Evolutionary conservation across 2,888 invertebrate species (phyloP).

Genomic region (Brassicogethes aeneus): DNA sequence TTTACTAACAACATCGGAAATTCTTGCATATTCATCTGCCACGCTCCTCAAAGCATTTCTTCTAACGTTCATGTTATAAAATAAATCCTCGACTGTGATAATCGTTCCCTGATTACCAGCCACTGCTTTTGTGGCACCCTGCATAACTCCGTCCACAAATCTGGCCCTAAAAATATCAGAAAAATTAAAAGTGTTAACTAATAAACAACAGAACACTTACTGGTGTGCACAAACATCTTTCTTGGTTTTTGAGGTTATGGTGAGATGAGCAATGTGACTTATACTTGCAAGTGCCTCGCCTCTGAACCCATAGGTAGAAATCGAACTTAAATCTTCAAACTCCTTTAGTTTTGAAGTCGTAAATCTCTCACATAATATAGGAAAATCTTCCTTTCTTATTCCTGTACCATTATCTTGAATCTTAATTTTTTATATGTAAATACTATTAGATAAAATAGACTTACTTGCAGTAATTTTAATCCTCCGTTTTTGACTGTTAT

Average conservation of each 20-base stretch:
- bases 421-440: too few relatives aligned
- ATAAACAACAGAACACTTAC: constrained; percentile 42
- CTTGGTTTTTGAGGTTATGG: constrained; percentile 80
- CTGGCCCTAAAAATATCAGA: constrained; percentile 61
- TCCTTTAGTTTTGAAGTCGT: constrained; percentile 89
- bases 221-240: constrained; percentile 77
- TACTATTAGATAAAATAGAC: too few relatives aligned
- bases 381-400: constrained; percentile 80
- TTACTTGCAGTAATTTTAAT: constrained; percentile 74
- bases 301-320: constrained; percentile 92
- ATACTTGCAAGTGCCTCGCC: constrained; percentile 97
- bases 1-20: constrained; percentile 75
- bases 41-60: constrained; percentile 73
- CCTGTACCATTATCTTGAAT: constrained; percentile 89
- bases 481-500: constrained; percentile 91
- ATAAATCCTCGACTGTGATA: constrained; percentile 87
- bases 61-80: constrained; percentile 84
- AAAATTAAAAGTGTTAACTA: too few relatives aligned
- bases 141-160: constrained; percentile 78
- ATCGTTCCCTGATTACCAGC: constrained; percentile 90
- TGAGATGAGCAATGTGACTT: constrained; percentile 88
- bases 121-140: constrained; percentile 67
- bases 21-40: constrained; percentile 75
- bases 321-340: constrained; percentile 82
- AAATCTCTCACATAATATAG: constrained; percentile 92